Evolutionary conservation across 2,113 vertebrate genomes (phyloP), one percentile per base, ranked within the genome.

Genomic region (Salvelinus alpinus): DNA sequence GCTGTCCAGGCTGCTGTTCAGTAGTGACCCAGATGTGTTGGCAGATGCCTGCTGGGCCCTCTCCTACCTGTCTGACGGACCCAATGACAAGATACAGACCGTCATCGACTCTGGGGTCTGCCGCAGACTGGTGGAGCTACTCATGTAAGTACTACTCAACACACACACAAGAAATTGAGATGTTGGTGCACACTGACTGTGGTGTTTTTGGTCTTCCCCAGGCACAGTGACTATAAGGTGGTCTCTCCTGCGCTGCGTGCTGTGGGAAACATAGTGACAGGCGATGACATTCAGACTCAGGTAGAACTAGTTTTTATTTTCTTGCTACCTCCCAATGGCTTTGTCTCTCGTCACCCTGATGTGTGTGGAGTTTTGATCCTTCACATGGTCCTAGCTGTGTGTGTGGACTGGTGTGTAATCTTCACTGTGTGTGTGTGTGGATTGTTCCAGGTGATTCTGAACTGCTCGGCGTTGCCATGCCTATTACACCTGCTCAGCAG

Each of bases 71-170:
- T 97, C 96, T 3, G 96, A 97, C 80, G 96, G 96, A 79, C 95
- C 96, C 20, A 97, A 97, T 82, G 96, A 97, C 82, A 97, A 97
- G 93, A 97, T 97, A 87, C 96, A 97, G 91, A 94, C 94, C 7
- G 96, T 97, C 82, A 97, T 97, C 80, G 96, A 97, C 88, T 97
- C 96, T 25, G 96, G 96, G 83, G 96, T 97, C 54, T 97, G 96
- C 85, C 91, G 95, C 88, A 94, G 95, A 91, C 90, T 97, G 85
- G 96, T 97, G 75, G 96, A 97, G 88, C 92, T 97, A 84, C 94
- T 97, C 75, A 97, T 97, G 96, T 97, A 93, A 96, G 92, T 16
- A 18, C 51, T 54, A 54, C 51, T 54, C 5, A 24, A 67, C 25
- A 11, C 51, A 68, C 44, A 16, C 51, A 54, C 38, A 44, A 11